Conservation (phyloP, 2,797 vertebrate genomes). For the Bradypodion ventrale region DNA sequence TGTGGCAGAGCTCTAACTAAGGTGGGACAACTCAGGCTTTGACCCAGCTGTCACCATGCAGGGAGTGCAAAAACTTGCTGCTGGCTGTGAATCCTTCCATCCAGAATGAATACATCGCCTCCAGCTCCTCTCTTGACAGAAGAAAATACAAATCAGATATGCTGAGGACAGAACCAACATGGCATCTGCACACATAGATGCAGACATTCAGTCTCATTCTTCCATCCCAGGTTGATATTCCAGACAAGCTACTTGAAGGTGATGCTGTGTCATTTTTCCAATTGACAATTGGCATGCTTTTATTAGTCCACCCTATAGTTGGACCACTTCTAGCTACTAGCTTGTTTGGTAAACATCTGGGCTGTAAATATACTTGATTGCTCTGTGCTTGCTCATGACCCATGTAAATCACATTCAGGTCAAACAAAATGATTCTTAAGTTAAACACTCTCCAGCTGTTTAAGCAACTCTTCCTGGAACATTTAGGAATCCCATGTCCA, state of each 20-base stretch:
- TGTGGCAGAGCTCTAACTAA: too few species aligned
- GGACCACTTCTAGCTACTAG: neutral
- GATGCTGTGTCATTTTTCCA: neutral
- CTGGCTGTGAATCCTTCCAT: too few species aligned
- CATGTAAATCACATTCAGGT: neutral
- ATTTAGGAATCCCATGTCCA: neutral
- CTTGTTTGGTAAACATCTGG: slow-evolving; percentile 9
- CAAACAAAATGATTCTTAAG: neutral
- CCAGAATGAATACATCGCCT: too few species aligned
- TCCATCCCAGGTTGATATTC: neutral
- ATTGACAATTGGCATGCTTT: neutral
- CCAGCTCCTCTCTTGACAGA: too few species aligned
- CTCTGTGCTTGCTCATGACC: neutral
- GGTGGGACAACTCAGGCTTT: too few species aligned
- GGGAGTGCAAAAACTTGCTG: too few species aligned
- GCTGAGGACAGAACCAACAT: too few species aligned
- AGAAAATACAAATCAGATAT: too few species aligned
- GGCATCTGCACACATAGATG: too few species aligned
- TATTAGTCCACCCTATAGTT: neutral
- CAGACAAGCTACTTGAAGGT: slow-evolving; percentile 34
- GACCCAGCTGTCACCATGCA: too few species aligned
- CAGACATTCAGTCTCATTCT: too few species aligned
- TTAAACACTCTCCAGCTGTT: neutral
- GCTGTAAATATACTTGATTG: neutral
- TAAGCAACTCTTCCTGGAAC: neutral